Base-by-base conservation (phyloP, 1,140 invertebrate genomes). In the Caenorhabditis remanei region DNA sequence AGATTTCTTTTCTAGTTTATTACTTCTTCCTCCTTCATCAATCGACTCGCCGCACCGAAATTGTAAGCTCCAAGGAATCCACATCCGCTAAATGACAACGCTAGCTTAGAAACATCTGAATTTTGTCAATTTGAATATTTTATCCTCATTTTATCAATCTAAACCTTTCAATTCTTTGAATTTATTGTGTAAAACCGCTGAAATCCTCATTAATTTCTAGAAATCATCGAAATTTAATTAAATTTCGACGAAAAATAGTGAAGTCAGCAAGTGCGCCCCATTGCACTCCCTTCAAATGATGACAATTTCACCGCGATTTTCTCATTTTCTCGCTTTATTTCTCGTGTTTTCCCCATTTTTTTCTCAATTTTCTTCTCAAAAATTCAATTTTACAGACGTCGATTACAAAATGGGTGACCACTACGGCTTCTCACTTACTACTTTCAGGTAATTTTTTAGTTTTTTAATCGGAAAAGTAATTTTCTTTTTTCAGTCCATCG, bases 401-500 rank as follows among this genome's bases (percentile, higher is more conserved):
- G 14, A 14, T 50, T 13, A 84, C 21, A 83, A 56, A 48, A 91
- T 91, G 91, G 91, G 89, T 16, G 91, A 92, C 88, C 92, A 92
- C 85, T 92, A 92, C 75, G 90, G 91, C 32, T 92, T 92, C 85
- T 93, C 92, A 9, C 88, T 92, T 50, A 92, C 91, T 0, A 92
- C 91, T 16, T 92, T 92, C 87, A 92, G 90, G 90, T 90, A 87
- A 32, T 32, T 32, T 61, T 71, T 58, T 85, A 86, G 5, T 9
- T 79, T 21, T 55, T 14, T 43, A n/a, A 0, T 41, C 11, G 4
- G 75, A 46, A 48, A 32, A 53, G 11, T 6, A 50, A 16, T 61
- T 21, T 48, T 67, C 16, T 61, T 46, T 21, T 86, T 90, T 82
- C 61, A 99, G 98, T 93, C 98, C 98, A 14, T 99, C 98, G 40